Evolutionary conservation across 2,888 invertebrate genomes (phyloP), one percentile per base, ranked within the genome.

Genomic region (Heliconius sara): DNA sequence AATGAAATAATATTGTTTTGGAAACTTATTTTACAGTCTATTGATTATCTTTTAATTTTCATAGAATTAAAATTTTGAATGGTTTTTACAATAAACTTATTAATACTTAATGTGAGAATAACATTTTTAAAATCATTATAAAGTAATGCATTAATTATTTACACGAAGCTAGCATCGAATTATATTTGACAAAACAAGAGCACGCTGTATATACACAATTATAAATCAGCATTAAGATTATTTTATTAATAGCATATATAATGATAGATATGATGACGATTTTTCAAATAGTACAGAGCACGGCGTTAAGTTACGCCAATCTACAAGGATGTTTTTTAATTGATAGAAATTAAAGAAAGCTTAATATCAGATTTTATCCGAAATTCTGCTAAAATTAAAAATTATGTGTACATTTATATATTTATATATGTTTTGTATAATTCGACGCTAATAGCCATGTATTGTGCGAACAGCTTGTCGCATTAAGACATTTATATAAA

Each of bases 401-500:
- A n/a, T n/a, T n/a, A n/a, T n/a, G n/a, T n/a, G n/a, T n/a, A n/a
- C n/a, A n/a, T n/a, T n/a, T n/a, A n/a, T n/a, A n/a, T n/a, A n/a
- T n/a, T n/a, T n/a, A n/a, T n/a, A n/a, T n/a, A n/a, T n/a, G 22
- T 60, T n/a, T 60, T 52, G 12, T 57, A 34, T 34, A 60, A 34
- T 39, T 25, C 63, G 22, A 65, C 19, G 63, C 63, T 39, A n/a
- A 16, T 16, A 19, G 22, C 72, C 16, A 16, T 25, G 57, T 66
- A 71, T 84, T 84, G 83, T 83, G 83, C 83, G 84, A 83, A 78
- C 78, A 75, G 76, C 75, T 52, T 77, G 74, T 80, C 78, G 70
- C 60, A 65, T 63, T 79, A 66, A 79, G 30, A 81, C 52, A 71
- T 78, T 68, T 87, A 86, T 87, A 90, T 89, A 90, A 88, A 91